These are phyloP conservation scores for Cettia cetti DNA, from an alignment of 2,113 vertebrate species.

Conservation along the genomic window DNA sequence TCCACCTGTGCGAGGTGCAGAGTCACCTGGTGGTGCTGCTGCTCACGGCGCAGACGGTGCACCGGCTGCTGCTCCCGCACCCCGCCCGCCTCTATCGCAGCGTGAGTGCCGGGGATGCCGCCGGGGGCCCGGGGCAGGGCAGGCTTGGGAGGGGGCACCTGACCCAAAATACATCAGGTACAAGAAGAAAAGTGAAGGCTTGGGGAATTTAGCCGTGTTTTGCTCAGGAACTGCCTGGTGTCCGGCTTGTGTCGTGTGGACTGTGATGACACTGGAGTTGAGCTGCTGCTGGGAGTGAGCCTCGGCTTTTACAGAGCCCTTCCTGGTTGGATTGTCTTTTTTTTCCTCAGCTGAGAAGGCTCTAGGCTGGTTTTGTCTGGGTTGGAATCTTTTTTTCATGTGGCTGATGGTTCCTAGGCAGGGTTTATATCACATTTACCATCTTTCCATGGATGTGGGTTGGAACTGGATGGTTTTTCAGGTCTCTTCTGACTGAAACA, in stretches of 20 bases:
- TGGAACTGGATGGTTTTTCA: background rate
- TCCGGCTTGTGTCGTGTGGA: fast-evolving
- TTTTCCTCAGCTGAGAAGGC: background rate
- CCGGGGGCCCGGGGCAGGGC: background rate
- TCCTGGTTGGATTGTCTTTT: background rate
- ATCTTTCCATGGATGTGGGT: background rate
- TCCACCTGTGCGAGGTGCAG: conserved; percentile 85
- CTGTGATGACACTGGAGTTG: background rate
- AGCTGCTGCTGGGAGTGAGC: background rate
- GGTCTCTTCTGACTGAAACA: background rate
- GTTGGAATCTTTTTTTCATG: background rate
- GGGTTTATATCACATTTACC: fast-evolving
- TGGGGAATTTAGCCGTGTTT: background rate
- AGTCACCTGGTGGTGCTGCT: conserved; percentile 84
- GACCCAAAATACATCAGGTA: fast-evolving
- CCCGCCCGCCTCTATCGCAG: conserved; percentile 87
- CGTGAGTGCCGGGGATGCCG: conserved; percentile 72
- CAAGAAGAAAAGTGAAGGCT: background rate
- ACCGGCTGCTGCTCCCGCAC: conserved; percentile 87
- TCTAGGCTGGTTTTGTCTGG: background rate
- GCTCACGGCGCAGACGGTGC: conserved; percentile 85
- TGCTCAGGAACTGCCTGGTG: fast-evolving
- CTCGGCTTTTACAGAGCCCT: background rate
- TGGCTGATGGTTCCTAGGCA: background rate
- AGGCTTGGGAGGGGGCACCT: background rate